Percentiles rank a stretch among this genome's conserved stretches.
Evolutionary conservation across 2,888 invertebrate species (phyloP).

Genomic region (Synanthedon myopaeformis): DNA sequence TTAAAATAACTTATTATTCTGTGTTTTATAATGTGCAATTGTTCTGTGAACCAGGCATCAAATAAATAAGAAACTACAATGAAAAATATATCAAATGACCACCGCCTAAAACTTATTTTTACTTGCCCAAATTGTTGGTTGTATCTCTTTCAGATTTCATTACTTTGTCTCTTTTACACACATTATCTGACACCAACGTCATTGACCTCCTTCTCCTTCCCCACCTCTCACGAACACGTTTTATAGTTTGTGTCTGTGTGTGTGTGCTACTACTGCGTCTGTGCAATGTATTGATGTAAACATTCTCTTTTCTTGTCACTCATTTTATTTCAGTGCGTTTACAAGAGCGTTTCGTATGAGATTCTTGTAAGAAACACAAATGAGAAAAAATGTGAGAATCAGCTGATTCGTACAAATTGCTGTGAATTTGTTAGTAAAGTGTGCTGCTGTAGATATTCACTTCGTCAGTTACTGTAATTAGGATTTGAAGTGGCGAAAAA

Average conservation of each 20-base stretch:
- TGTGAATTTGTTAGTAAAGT: neutral
- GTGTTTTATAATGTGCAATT: too few species aligned
- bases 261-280: constrained; percentile 31
- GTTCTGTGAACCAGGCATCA: too few species aligned
- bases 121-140: too few species aligned
- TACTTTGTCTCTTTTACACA: constrained; percentile 9
- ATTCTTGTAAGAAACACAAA: constrained; percentile 29
- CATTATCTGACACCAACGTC: constrained; percentile 27
- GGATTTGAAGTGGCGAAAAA: neutral
- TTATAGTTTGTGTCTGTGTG: constrained; percentile 44
- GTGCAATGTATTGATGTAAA: constrained; percentile 61
- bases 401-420: constrained; percentile 31
- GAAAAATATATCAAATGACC: too few species aligned
- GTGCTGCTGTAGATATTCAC: neutral
- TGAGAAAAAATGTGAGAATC: constrained; percentile 36
- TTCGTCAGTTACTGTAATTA: neutral
- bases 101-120: too few species aligned
- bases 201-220: constrained; percentile 44
- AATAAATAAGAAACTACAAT: too few species aligned
- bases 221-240: constrained; percentile 31
- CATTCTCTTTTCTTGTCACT: constrained; percentile 36
- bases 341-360: constrained; percentile 31
- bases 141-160: constrained; percentile 22
- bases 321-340: constrained; percentile 59
- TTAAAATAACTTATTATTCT: too few species aligned